These are phyloP conservation scores for Diacarnus erythraeanus DNA, from an alignment of 37 sponge, comb jelly and placozoan species.

Conservation along the genomic window DNA sequence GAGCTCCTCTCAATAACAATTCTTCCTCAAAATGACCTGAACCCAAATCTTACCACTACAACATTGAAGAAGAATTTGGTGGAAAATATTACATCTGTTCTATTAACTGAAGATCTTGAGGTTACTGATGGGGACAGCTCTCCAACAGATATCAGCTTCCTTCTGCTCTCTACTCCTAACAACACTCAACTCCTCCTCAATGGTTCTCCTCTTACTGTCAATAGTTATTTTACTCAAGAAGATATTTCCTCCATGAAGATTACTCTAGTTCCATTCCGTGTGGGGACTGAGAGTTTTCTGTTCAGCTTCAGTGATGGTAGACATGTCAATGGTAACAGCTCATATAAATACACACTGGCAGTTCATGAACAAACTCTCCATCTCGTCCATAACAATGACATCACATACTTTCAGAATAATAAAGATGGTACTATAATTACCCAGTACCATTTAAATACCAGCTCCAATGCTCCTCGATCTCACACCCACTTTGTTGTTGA, in stretches of 20 bases:
- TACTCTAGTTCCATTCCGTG: conserved; percentile 3
- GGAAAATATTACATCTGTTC: not conserved
- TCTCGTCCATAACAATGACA: not conserved
- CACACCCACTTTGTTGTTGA: conserved; percentile 28
- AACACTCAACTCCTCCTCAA: conserved; percentile 9
- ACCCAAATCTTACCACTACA: conserved; percentile 4
- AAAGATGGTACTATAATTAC: not conserved
- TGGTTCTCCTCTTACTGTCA: not conserved
- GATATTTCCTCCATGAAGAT: conserved; percentile 33
- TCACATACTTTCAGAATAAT: conserved; percentile 29
- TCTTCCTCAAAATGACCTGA: conserved; percentile 47
- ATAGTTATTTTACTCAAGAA: conserved; percentile 45
- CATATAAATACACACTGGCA: not conserved
- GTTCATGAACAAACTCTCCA: conserved; percentile 3
- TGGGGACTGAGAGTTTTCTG: conserved; percentile 2
- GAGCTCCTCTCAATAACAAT: conserved; percentile 9
- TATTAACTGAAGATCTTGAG: conserved; percentile 6
- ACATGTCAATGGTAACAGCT: not conserved
- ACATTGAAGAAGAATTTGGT: conserved; percentile 4
- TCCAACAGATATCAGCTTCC: conserved; percentile 21
- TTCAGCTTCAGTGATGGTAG: conserved; percentile 36
- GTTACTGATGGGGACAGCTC: conserved; percentile 55
- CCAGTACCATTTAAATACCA: conserved; percentile 7
- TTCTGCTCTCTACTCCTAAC: not conserved
- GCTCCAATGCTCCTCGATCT: conserved; percentile 36